These are phyloP conservation scores for Prinia subflava DNA, from an alignment of 2,113 vertebrate species.

Conservation along the genomic window DNA sequence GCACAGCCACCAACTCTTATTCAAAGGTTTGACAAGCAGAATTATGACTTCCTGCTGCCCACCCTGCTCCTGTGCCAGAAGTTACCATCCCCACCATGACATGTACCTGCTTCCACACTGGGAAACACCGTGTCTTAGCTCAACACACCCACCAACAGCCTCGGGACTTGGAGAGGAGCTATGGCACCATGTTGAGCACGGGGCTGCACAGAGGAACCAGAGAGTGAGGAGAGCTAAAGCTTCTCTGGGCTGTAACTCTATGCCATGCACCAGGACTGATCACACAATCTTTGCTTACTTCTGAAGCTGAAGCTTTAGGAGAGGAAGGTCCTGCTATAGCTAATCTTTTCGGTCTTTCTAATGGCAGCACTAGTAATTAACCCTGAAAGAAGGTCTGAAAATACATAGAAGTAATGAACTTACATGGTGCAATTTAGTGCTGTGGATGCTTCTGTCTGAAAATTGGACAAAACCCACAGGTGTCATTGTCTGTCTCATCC, in stretches of 20 bases:
- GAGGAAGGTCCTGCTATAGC: not conserved
- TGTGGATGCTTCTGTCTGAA: not conserved
- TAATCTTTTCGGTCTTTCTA: not conserved
- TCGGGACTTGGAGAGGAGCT: not conserved
- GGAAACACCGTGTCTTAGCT: accelerated
- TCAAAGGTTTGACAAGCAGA: not conserved
- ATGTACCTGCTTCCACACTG: accelerated
- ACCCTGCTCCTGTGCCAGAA: not conserved
- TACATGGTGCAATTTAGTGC: not conserved
- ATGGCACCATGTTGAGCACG: accelerated
- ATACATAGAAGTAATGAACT: not conserved
- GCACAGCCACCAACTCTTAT: not conserved
- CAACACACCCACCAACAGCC: not conserved
- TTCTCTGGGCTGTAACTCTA: not conserved
- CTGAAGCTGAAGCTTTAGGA: not conserved
- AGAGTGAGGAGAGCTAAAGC: not conserved
- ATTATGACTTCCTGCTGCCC: not conserved
- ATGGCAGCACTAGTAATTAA: not conserved
- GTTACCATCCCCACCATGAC: not conserved
- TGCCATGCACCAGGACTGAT: not conserved
- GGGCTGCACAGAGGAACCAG: not conserved
- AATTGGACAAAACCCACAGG: not conserved
- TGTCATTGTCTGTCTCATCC: not conserved
- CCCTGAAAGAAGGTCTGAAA: not conserved
- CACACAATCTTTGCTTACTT: not conserved